phyloP scores from a whole-genome alignment of 2,113 vertebrate genomes.

The Prunella himalayana region DNA sequence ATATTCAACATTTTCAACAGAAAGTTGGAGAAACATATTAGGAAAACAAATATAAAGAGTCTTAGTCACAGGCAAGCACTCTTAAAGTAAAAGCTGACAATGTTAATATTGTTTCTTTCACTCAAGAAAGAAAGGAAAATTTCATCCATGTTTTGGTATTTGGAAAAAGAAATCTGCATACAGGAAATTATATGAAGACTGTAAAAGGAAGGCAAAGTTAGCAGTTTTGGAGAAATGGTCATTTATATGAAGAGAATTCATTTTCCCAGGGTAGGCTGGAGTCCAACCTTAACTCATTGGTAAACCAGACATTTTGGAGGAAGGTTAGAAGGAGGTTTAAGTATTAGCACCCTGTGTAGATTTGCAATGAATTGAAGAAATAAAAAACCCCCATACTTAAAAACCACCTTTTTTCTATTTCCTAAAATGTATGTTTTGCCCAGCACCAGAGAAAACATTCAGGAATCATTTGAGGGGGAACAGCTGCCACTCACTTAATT shows the following conservation, averaged over 20 bases:
- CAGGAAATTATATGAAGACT: neutral
- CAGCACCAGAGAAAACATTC: rapidly evolving
- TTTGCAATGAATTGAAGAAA: neutral
- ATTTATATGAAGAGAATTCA: neutral
- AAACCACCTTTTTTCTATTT: neutral
- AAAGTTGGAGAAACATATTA: neutral
- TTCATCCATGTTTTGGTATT: neutral
- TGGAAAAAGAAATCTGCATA: neutral
- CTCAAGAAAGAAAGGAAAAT: neutral
- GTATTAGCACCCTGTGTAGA: neutral
- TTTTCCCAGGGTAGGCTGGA: neutral
- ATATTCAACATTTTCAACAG: neutral
- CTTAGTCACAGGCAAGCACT: neutral
- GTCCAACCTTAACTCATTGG: neutral
- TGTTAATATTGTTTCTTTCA: neutral
- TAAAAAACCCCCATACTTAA: neutral
- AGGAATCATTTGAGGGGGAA: neutral
- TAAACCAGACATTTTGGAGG: neutral
- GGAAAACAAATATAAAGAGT: neutral
- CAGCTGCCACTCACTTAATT: neutral
- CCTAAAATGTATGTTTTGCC: neutral
- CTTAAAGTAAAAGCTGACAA: neutral
- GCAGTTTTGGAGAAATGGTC: neutral
- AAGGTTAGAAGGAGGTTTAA: neutral
- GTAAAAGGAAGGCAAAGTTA: neutral